Conservation (phyloP, 2,113 vertebrate genomes). For the Gorsachius goisagi region DNA sequence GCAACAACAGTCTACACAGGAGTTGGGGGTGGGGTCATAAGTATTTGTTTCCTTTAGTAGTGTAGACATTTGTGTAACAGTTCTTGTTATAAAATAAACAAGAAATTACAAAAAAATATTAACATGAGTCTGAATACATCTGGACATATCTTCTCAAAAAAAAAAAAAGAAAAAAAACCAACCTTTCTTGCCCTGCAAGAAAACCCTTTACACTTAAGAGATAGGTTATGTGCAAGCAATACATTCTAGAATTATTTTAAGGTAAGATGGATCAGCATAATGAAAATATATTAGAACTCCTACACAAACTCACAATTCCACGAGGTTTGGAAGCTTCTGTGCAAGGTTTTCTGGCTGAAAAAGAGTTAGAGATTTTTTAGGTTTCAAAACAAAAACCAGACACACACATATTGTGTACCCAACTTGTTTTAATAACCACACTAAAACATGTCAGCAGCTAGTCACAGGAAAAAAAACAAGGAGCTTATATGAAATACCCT, state of each 20-base stretch:
- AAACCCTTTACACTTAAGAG: neutral
- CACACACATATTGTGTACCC: neutral
- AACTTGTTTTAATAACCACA: slow-evolving; percentile 23
- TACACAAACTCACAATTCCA: slow-evolving; percentile 91
- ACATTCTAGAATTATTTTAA: slow-evolving; percentile 4
- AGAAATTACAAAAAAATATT: neutral
- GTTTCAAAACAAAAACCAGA: slow-evolving; percentile 40
- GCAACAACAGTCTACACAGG: neutral
- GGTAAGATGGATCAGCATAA: slow-evolving; percentile 1
- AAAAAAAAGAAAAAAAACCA: neutral
- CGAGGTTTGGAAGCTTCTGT: slow-evolving; percentile 97
- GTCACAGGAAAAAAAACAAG: neutral
- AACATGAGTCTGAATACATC: neutral
- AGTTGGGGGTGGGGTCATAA: neutral
- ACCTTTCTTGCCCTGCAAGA: neutral
- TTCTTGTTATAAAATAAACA: neutral
- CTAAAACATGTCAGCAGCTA: neutral
- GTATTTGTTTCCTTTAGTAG: neutral
- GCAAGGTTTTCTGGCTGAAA: slow-evolving; percentile 96
- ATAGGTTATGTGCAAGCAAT: neutral
- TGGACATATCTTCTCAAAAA: neutral
- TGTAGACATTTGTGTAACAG: neutral
- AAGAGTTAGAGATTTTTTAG: slow-evolving; percentile 69
- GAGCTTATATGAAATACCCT: neutral
- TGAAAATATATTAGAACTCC: slow-evolving; percentile 21